These are phyloP conservation scores for Python bivittatus DNA, from an alignment of 2,113 vertebrate species.

Conservation along the genomic window DNA sequence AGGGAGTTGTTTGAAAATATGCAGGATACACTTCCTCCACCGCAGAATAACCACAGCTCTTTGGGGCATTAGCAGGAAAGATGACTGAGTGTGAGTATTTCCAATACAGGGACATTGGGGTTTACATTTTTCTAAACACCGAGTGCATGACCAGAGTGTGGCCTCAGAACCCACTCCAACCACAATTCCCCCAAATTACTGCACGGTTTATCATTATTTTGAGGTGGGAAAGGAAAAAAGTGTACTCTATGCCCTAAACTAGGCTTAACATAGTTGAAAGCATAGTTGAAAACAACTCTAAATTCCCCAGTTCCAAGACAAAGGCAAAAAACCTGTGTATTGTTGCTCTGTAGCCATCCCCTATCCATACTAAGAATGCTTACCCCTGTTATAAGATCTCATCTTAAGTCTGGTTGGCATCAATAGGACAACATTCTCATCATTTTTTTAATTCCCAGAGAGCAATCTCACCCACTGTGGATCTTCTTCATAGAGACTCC, in stretches of 20 bases:
- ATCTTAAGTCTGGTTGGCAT: background rate
- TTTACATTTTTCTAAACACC: background rate
- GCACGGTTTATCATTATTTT: background rate
- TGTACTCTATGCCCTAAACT: background rate
- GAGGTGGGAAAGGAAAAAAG: background rate
- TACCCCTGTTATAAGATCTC: background rate
- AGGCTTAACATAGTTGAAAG: background rate
- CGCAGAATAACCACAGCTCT: slow-evolving; percentile 1
- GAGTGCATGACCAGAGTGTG: background rate
- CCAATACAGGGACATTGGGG: background rate
- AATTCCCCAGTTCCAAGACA: background rate
- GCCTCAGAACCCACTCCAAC: background rate
- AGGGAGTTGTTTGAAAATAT: slow-evolving; percentile 13
- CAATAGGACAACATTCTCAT: background rate
- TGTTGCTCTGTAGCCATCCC: background rate
- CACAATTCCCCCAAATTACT: background rate
- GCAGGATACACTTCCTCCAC: background rate
- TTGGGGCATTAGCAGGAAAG: background rate
- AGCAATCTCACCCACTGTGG: background rate
- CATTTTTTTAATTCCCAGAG: background rate
- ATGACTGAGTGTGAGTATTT: background rate
- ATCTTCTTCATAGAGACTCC: background rate
- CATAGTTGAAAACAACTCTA: background rate
- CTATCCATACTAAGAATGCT: background rate
- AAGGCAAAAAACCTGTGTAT: background rate